phyloP scores from a whole-genome alignment of 2,888 invertebrate genomes.

The Cerastoderma edule region DNA sequence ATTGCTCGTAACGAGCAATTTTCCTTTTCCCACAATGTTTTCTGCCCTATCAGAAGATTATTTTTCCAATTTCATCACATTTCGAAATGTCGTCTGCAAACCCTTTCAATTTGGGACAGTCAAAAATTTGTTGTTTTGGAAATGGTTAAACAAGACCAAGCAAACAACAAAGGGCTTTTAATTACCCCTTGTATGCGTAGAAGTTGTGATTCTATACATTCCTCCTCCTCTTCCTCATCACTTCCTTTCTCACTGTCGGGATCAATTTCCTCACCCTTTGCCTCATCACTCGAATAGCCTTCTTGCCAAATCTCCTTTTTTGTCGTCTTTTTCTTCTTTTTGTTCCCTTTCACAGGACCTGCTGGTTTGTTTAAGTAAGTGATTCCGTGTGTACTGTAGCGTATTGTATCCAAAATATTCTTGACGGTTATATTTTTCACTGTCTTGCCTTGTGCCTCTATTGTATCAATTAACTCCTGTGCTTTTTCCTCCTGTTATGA shows the following conservation, averaged over 20 bases:
- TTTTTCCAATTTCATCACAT: no score
- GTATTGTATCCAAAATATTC: conserved; percentile 15
- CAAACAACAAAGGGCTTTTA: no score
- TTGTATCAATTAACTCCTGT: conserved; percentile 12
- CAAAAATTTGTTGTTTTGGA: no score
- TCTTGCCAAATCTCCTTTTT: conserved; percentile 22
- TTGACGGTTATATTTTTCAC: conserved; percentile 34
- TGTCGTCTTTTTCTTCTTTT: not conserved
- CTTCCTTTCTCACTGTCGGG: conserved; percentile 10
- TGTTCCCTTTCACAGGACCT: not conserved
- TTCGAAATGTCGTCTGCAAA: no score
- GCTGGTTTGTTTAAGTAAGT: conserved; percentile 1
- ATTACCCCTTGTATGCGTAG: no score
- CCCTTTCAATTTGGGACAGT: no score
- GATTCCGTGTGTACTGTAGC: conserved; percentile 32
- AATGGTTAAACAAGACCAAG: no score
- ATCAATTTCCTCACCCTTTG: conserved; percentile 6
- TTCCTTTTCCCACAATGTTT: no score
- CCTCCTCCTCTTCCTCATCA: conserved; percentile 1
- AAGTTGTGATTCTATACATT: no score
- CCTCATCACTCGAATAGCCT: not conserved
- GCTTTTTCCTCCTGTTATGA: conserved; percentile 23
- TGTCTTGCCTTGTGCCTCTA: conserved; percentile 14
- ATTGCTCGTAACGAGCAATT: no score
- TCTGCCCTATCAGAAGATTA: no score